phyloP scores from a whole-genome alignment of 2,888 invertebrate genomes.

The Campaea margaritaria region DNA sequence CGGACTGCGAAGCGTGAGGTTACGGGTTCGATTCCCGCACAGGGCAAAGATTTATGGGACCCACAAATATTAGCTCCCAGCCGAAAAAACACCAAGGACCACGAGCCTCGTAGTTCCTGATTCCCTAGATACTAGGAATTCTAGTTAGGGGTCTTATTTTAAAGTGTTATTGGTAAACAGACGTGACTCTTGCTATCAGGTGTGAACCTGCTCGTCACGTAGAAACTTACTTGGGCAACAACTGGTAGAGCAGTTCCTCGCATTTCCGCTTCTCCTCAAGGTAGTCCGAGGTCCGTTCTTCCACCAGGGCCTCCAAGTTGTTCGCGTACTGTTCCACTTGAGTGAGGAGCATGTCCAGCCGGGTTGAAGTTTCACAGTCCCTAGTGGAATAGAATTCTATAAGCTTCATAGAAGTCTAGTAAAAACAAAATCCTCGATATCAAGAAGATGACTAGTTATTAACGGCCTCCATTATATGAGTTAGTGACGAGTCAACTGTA shows the following conservation, averaged over 20 bases:
- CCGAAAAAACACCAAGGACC: too few species aligned
- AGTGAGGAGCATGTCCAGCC: slow-evolving; percentile 95
- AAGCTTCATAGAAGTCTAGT: not conserved
- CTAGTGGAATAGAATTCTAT: slow-evolving; percentile 71
- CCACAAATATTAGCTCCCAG: too few species aligned
- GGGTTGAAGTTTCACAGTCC: slow-evolving; percentile 95
- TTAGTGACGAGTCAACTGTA: too few species aligned
- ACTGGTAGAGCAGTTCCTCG: slow-evolving; percentile 97
- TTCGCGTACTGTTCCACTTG: slow-evolving; percentile 99
- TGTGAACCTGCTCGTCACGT: not conserved
- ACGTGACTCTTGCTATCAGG: not conserved
- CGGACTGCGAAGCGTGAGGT: too few species aligned
- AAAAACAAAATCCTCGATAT: too few species aligned
- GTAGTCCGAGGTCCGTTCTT: slow-evolving; percentile 98
- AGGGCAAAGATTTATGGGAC: too few species aligned
- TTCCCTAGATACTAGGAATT: too few species aligned
- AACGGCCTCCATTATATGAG: too few species aligned
- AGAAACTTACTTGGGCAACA: slow-evolving; percentile 93
- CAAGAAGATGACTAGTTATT: too few species aligned
- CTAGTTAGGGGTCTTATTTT: too few species aligned
- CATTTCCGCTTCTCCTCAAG: slow-evolving; percentile 99
- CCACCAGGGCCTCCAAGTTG: slow-evolving; percentile 97
- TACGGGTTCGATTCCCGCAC: too few species aligned
- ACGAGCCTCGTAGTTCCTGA: too few species aligned
- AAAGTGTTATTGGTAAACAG: not conserved